These are phyloP conservation scores for Acanthosoma haemorrhoidale DNA, from an alignment of 2,888 invertebrate species.

Conservation along the genomic window DNA sequence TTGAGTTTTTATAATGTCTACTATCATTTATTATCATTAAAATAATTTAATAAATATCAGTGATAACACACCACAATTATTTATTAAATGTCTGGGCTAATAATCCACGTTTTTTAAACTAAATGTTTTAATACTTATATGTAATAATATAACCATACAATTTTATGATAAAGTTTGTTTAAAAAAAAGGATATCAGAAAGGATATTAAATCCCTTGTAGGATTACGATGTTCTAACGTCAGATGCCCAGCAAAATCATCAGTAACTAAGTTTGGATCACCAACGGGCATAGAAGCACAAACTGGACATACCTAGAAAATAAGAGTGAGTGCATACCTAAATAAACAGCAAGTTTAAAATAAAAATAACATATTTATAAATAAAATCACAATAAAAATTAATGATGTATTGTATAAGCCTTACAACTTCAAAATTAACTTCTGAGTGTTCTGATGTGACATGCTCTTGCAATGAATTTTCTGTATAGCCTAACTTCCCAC, in stretches of 20 bases:
- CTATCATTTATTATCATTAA: too few relatives aligned
- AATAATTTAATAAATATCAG: too few relatives aligned
- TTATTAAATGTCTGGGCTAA: too few relatives aligned
- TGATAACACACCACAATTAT: too few relatives aligned
- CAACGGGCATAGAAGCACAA: slow-evolving; percentile 92
- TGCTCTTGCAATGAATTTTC: slow-evolving; percentile 87
- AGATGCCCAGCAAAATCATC: slow-evolving; percentile 97
- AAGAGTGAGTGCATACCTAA: neutral
- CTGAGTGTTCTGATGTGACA: slow-evolving; percentile 84
- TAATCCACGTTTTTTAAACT: too few relatives aligned
- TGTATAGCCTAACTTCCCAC: slow-evolving; percentile 93
- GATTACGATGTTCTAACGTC: slow-evolving; percentile 85
- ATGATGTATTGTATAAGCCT: slow-evolving; percentile 15
- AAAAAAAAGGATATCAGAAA: slow-evolving; percentile 70
- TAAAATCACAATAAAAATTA: neutral
- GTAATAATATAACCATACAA: too few relatives aligned
- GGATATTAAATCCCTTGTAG: slow-evolving; percentile 83
- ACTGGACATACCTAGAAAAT: slow-evolving; percentile 82
- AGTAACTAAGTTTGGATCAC: slow-evolving; percentile 95
- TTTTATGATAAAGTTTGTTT: too few relatives aligned
- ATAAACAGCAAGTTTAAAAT: too few relatives aligned
- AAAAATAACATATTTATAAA: neutral
- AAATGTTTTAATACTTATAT: too few relatives aligned
- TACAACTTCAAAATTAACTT: slow-evolving; percentile 84
- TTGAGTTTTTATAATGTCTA: too few relatives aligned